Conservation (phyloP, 2,888 invertebrate species). For the Phanerotoma sp. region DNA sequence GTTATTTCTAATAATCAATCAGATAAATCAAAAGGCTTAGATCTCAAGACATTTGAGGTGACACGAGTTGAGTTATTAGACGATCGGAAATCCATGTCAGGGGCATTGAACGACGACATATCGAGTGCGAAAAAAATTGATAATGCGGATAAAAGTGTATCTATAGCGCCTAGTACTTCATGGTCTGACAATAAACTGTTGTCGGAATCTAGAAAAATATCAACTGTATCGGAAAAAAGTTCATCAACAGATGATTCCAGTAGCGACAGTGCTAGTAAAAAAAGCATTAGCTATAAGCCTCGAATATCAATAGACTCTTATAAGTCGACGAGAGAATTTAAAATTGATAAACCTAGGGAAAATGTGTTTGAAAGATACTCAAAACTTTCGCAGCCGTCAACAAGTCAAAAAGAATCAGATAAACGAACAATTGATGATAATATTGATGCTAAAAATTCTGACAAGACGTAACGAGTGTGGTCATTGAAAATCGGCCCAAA, state of each 20-base stretch:
- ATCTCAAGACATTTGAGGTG: too few species aligned
- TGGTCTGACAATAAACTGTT: too few species aligned
- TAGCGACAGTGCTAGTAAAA: slow-evolving; percentile 28
- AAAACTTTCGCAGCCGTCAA: slow-evolving; percentile 28
- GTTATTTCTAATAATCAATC: neutral
- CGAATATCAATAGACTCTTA: slow-evolving; percentile 40
- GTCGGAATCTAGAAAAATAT: too few species aligned
- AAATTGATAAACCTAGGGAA: slow-evolving; percentile 39
- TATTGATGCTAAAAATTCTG: slow-evolving; percentile 6
- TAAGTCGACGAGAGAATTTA: slow-evolving; percentile 38
- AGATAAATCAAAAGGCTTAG: neutral
- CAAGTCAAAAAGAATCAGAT: slow-evolving; percentile 9
- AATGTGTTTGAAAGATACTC: slow-evolving; percentile 39
- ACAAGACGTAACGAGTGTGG: too few species aligned
- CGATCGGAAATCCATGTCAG: neutral
- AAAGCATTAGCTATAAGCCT: slow-evolving; percentile 37
- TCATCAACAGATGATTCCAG: slow-evolving; percentile 36
- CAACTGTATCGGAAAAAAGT: slow-evolving; percentile 16
- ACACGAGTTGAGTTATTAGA: neutral
- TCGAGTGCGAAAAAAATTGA: neutral
- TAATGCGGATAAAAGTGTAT: too few species aligned
- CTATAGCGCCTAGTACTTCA: too few species aligned
- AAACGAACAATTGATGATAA: neutral
- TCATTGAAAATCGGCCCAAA: too few species aligned
- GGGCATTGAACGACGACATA: neutral